These are phyloP conservation scores for Myotis brandtii DNA, from an alignment of 2,113 vertebrate genomes.

Conservation along the genomic window DNA sequence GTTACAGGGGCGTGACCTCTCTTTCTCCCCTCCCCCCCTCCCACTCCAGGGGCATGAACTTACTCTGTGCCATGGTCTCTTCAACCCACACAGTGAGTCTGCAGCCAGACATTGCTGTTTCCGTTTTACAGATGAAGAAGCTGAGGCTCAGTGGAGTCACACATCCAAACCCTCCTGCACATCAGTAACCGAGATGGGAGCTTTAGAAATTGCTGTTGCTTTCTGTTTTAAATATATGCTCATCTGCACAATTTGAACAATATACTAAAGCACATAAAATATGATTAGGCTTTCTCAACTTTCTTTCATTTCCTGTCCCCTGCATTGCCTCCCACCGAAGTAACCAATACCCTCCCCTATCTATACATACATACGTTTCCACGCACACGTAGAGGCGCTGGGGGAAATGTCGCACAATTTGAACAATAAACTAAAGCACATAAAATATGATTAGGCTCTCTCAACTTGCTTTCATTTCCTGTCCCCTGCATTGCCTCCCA, in stretches of 20 bases:
- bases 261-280: neutral
- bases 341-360: rapidly evolving
- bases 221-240: neutral
- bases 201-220: neutral
- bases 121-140: neutral
- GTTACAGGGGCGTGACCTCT: neutral
- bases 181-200: neutral
- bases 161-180: neutral
- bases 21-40: rapidly evolving
- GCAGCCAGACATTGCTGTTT: neutral
- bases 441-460: too few relatives aligned
- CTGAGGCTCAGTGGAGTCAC: rapidly evolving
- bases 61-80: rapidly evolving
- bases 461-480: neutral
- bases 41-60: neutral
- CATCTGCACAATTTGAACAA: neutral
- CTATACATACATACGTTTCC: rapidly evolving
- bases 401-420: neutral
- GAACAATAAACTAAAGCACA: neutral
- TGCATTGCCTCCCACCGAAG: neutral
- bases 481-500: neutral
- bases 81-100: neutral
- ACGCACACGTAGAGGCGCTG: rapidly evolving
- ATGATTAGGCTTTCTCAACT: neutral
- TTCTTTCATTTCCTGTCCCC: neutral